These are phyloP conservation scores for Falco punctatus DNA, from an alignment of 2,113 vertebrate genomes.

Conservation along the genomic window DNA sequence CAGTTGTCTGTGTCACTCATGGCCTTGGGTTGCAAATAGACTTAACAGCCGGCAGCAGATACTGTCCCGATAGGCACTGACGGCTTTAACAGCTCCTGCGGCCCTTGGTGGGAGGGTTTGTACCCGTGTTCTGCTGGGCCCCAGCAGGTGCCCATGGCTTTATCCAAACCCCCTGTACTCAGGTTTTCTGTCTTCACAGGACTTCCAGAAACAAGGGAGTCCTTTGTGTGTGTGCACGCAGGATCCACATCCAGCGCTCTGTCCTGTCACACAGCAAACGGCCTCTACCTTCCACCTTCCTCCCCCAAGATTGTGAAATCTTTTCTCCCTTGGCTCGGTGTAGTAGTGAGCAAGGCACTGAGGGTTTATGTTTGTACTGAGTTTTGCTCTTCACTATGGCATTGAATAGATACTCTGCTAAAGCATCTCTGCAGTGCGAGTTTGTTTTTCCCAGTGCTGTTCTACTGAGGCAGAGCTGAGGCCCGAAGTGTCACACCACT, in stretches of 20 bases:
- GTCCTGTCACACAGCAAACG: background rate
- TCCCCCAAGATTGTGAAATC: background rate
- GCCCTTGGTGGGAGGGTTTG: background rate
- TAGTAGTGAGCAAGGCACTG: background rate
- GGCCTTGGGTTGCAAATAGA: background rate
- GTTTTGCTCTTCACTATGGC: slow-evolving; percentile 45
- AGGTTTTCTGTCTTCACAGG: background rate
- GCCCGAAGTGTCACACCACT: background rate
- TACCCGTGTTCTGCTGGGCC: background rate
- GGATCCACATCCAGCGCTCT: background rate
- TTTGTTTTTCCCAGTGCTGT: background rate
- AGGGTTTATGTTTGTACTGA: slow-evolving; percentile 21
- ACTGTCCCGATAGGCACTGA: background rate
- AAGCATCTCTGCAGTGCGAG: background rate
- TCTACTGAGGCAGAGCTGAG: background rate
- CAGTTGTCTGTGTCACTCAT: background rate
- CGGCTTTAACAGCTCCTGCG: background rate
- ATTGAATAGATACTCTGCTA: slow-evolving; percentile 51
- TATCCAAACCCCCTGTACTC: background rate
- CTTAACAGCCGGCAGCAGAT: background rate
- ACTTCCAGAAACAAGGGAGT: background rate
- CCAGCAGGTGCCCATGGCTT: background rate
- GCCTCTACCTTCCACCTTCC: background rate
- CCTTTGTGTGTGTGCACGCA: background rate
- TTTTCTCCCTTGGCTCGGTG: background rate